Conservation (phyloP, 37 sponge, comb jelly and placozoan species). For the Oopsacas minuta region DNA sequence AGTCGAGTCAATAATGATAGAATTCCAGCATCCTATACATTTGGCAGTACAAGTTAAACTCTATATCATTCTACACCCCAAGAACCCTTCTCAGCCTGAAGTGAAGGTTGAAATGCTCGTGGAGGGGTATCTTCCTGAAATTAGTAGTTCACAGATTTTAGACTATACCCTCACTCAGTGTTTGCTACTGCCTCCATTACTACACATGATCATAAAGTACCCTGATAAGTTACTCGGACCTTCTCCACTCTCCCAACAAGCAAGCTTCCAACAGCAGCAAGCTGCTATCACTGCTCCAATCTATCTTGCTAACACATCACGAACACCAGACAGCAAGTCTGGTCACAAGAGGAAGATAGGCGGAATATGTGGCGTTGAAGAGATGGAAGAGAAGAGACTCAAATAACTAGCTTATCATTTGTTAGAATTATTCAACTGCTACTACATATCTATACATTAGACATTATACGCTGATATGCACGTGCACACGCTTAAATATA, state of each 20-base stretch:
- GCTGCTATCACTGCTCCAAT: background rate
- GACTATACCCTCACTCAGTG: background rate
- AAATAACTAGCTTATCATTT: too few relatives aligned
- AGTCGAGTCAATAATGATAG: background rate
- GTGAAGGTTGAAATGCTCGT: conserved; percentile 9
- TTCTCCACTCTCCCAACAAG: background rate
- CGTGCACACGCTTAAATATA: too few relatives aligned
- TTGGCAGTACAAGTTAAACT: conserved; percentile 2
- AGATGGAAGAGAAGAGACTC: background rate
- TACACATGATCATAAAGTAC: background rate
- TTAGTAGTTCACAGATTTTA: background rate
- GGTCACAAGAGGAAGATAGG: background rate
- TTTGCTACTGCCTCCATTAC: background rate
- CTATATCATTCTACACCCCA: background rate
- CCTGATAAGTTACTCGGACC: background rate
- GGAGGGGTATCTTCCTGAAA: background rate
- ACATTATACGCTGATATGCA: too few relatives aligned
- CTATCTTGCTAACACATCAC: background rate
- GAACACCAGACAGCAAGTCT: background rate
- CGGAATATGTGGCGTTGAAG: background rate
- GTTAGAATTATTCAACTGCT: too few relatives aligned
- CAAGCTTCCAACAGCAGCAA: background rate
- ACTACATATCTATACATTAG: too few relatives aligned
- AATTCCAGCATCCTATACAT: background rate
- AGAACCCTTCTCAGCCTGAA: background rate